Base-by-base conservation (phyloP, 2,888 invertebrate genomes). In the Caenorhabditis sp. region DNA sequence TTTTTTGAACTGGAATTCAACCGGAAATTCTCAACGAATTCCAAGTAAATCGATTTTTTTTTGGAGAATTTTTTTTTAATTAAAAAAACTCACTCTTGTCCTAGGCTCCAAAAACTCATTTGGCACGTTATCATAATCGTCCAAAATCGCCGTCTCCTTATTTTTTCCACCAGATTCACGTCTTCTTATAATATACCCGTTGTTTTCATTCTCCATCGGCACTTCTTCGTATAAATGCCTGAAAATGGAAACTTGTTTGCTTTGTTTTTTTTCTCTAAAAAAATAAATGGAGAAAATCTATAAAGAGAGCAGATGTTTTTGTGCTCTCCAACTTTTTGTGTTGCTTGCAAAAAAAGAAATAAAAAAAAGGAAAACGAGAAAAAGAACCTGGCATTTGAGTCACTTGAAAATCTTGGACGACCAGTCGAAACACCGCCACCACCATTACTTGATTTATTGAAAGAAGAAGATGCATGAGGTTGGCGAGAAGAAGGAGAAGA, bases 151-250 rank as follows among this genome's bases (percentile, higher is more conserved):
- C 36, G 73, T 74, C 50, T 74, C 73, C 25, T 66, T 60, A 4
- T 25, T 31, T 23, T 10, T 53, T 50, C 20, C 20, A 21, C 20
- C 23, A 27, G 12, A 59, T 62, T 60, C 60, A 60, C 49, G 38
- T 58, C 57, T 58, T 20, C 23, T 43, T 17, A 43, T 43, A 12
- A 43, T 43, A 43, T 43, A 43, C 43, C 43, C 43, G 43, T 43
- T 43, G 17, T 43, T 43, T 43, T 43, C 43, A 17, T 14, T 43
- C 14, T 43, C 43, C 43, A 43, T 75, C n/a, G 75, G 75, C 1
- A 75, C 75, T 36, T 75, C 75, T 64, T 75, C 75, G 50, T 75
- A 75, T 7, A 75, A 31, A 38, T 70, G 70, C 8, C 70, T 70
- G 74, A 21, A 71, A 64, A 25, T n/a, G n/a, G n/a, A n/a, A n/a